Evolutionary conservation across 2,113 vertebrate species (phyloP), one percentile per base, ranked within the genome.

Genomic region (Bothrops jararaca): DNA sequence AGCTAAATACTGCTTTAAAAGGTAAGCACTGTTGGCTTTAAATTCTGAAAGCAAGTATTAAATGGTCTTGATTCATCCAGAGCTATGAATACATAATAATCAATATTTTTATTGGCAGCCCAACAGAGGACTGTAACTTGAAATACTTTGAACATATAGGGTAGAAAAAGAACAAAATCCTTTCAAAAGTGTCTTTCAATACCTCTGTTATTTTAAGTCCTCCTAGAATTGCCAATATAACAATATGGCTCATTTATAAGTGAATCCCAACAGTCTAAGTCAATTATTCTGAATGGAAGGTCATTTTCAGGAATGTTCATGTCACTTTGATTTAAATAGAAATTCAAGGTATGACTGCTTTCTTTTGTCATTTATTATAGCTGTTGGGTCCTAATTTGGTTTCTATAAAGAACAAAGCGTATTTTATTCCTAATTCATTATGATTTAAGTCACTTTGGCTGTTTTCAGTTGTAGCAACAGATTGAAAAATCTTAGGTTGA

Each of bases 301-400:
- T 88, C 91, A 91, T 94, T 88, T 54, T 90, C 56, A 92, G 92
- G 91, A 94, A 94, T 93, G 92, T 89, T 95, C 89, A 48, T 93
- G 88, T 93, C 50, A 85, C 54, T 94, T 74, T 90, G 48, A 53
- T 94, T 95, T 93, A 94, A 95, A 88, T 91, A 94, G 93, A 96
- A 23, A 56, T 10, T 53, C 23, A 86, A 86, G 0, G 57, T 23
- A 86, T 22, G n/a, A 9, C 10, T 85, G 39, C 8, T 48, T 69
- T 69, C 15, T 39, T 80, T 87, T 91, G 56, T 64, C 8, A 54
- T 69, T 88, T 69, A 50, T 20, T 92, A 50, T 26, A 12, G 48
- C 48, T 53, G 4, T 54, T 34, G n/a, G 12, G 13, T 18, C n/a
- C 88, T 91, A 88, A 88, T 4, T 50, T 2, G 69, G 0, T 42